Evolutionary conservation across 2,888 invertebrate species (phyloP).

Genomic region (Ennomos fuscantarius): DNA sequence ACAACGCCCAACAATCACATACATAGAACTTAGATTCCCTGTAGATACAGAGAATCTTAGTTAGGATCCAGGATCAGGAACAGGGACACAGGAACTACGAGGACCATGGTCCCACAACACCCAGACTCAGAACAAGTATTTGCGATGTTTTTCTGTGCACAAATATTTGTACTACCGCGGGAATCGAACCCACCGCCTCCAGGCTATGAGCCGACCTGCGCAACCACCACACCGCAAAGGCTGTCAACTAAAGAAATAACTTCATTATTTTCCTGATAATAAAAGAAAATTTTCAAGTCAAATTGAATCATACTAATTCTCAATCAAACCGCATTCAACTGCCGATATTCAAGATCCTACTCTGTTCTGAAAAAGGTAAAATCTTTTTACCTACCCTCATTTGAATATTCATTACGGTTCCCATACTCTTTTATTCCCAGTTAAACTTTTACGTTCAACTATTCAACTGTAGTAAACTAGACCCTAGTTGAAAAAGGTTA

Average conservation of each 20-base stretch:
- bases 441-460: conserved; percentile 4
- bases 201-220: too few relatives aligned
- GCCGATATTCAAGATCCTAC: conserved; percentile 18
- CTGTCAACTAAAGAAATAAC: conserved; percentile 29
- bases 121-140: too few relatives aligned
- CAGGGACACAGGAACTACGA: too few relatives aligned
- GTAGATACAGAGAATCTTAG: too few relatives aligned
- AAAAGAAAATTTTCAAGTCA: conserved; percentile 33
- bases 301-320: conserved; percentile 27
- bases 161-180: too few relatives aligned
- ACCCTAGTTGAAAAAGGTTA: background rate
- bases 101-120: too few relatives aligned
- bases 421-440: conserved; percentile 5
- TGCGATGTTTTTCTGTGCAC: too few relatives aligned
- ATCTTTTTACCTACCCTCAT: conserved; percentile 1
- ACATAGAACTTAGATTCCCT: too few relatives aligned
- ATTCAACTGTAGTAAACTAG: background rate
- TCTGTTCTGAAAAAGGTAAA: background rate
- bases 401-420: conserved; percentile 13
- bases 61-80: too few relatives aligned
- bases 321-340: conserved; percentile 44
- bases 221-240: too few relatives aligned
- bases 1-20: too few relatives aligned
- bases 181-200: too few relatives aligned
- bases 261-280: conserved; percentile 33